phyloP scores from a whole-genome alignment of 2,113 vertebrate species.

The Leptosomus discolor region DNA sequence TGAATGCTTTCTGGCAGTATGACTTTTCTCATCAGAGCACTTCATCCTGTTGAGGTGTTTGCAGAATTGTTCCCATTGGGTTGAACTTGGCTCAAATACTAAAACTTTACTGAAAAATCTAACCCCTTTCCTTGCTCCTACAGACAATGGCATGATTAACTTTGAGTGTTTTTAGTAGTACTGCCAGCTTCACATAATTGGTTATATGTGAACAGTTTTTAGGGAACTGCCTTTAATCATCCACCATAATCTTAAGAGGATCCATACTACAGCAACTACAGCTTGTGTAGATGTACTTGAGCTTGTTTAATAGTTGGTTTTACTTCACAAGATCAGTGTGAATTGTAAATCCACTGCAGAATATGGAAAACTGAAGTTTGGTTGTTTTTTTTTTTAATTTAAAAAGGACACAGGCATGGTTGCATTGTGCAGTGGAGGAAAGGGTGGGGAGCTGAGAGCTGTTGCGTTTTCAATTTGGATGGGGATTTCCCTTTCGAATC shows the following conservation, averaged over 20 bases:
- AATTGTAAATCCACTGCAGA: neutral
- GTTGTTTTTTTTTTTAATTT: too few relatives aligned
- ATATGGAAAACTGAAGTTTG: neutral
- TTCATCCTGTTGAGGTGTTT: neutral
- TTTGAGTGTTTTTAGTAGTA: neutral
- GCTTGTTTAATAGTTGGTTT: neutral
- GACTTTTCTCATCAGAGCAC: neutral
- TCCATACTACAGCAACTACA: neutral
- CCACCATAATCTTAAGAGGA: neutral
- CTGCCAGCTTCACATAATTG: neutral
- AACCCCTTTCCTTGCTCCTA: neutral
- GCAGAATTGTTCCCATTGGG: neutral
- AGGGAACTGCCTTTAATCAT: neutral
- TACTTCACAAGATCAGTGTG: neutral
- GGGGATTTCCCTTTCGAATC: neutral
- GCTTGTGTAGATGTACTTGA: neutral
- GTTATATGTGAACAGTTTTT: neutral
- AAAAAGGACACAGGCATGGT: too few relatives aligned
- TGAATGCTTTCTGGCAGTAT: neutral
- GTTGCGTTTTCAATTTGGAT: neutral
- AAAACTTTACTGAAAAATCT: neutral
- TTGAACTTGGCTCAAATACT: neutral
- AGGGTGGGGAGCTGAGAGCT: rapidly evolving
- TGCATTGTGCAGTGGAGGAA: neutral
- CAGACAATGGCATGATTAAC: rapidly evolving